Conservation (phyloP, 2,797 vertebrate species). For the Characodon lateralis region DNA sequence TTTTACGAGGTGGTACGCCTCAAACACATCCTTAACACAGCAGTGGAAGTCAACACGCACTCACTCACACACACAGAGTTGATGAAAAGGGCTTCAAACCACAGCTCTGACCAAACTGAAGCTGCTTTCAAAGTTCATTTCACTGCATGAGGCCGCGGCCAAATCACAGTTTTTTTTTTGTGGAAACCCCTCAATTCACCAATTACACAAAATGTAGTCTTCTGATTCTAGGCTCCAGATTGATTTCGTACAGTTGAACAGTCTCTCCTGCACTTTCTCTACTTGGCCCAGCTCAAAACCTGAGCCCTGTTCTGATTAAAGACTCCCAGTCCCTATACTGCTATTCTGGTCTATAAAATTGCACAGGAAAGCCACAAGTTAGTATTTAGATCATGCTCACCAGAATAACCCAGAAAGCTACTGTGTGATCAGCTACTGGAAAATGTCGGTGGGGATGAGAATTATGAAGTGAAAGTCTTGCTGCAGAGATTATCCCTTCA, state of each 20-base stretch:
- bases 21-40: constrained; percentile 38
- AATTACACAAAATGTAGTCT: constrained; percentile 50
- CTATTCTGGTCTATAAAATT: constrained; percentile 67
- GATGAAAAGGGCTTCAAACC: constrained; percentile 51
- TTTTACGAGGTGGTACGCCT: constrained; percentile 68
- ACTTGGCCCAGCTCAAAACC: not conserved
- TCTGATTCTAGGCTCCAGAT: constrained; percentile 35
- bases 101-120: constrained; percentile 30
- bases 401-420: constrained; percentile 47
- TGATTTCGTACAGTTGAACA: not conserved
- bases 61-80: constrained; percentile 1
- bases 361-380: constrained; percentile 49
- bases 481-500: constrained; percentile 20
- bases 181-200: constrained; percentile 44
- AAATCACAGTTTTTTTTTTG: constrained; percentile 21
- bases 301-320: constrained; percentile 48
- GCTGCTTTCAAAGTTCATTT: constrained; percentile 46
- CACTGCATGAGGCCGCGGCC: constrained; percentile 31
- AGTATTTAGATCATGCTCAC: constrained; percentile 46
- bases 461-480: constrained; percentile 43
- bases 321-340: constrained; percentile 8
- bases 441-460: constrained; percentile 28
- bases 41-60: constrained; percentile 3
- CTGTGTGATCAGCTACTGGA: constrained; percentile 32
- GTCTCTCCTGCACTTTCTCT: constrained; percentile 20